Conservation (phyloP, 2,888 invertebrate genomes). For the Orgyia antiqua region DNA sequence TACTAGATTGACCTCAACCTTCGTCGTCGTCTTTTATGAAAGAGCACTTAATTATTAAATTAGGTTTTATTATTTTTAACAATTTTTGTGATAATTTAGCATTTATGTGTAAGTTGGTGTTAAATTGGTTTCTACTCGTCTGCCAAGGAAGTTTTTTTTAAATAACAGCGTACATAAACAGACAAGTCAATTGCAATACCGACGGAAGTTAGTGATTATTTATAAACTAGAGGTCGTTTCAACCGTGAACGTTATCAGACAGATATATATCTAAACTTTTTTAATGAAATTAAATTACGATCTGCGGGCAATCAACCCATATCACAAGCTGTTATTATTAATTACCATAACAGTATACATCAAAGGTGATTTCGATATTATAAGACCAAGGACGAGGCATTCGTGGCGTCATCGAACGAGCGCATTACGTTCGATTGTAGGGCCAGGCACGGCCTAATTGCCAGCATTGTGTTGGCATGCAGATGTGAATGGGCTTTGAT, state of each 20-base stretch:
- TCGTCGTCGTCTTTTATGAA: constrained; percentile 19
- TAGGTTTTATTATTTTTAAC: no score
- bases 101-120: no score
- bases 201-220: constrained; percentile 19
- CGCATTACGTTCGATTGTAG: constrained; percentile 76
- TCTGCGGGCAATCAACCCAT: constrained; percentile 6
- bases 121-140: no score
- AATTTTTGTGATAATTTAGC: no score
- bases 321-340: constrained; percentile 6
- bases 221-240: constrained; percentile 16
- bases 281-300: constrained; percentile 5
- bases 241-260: constrained; percentile 3
- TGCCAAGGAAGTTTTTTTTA: constrained; percentile 2
- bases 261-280: constrained; percentile 8
- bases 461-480: constrained; percentile 79
- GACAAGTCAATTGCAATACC: constrained; percentile 15
- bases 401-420: constrained; percentile 60
- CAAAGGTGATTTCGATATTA: constrained; percentile 11
- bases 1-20: constrained; percentile 44
- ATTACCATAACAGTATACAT: constrained; percentile 13
- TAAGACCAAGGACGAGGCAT: constrained; percentile 30
- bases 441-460: constrained; percentile 73
- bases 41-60: constrained; percentile 6
- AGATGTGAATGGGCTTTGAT: constrained; percentile 80
- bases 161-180: constrained; percentile 11